These are phyloP conservation scores for Cotesia chilonis DNA, from an alignment of 1,140 invertebrate genomes.

Conservation along the genomic window DNA sequence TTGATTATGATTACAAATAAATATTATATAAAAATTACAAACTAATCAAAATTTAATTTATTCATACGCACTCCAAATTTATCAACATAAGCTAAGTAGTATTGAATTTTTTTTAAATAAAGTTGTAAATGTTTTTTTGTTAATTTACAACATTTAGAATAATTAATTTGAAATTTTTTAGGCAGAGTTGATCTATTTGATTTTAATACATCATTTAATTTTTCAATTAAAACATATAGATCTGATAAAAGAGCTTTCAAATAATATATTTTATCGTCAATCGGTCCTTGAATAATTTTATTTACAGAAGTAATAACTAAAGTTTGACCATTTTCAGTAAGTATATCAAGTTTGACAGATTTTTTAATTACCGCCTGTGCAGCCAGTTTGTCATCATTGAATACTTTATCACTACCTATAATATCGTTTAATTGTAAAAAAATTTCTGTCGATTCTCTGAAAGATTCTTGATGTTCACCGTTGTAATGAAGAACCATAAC, in stretches of 20 bases:
- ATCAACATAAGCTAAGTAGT: conserved; percentile 8
- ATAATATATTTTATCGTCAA: background rate
- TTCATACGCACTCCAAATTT: conserved; percentile 1
- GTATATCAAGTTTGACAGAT: background rate
- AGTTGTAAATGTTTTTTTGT: background rate
- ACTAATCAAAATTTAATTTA: background rate
- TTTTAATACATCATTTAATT: background rate
- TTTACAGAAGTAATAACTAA: background rate
- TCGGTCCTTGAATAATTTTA: conserved; percentile 11
- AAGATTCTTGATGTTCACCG: conserved; percentile 69
- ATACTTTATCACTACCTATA: conserved; percentile 2
- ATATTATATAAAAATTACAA: background rate
- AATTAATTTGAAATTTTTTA: background rate
- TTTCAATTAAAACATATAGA: background rate
- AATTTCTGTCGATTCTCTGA: background rate
- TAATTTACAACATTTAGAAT: background rate
- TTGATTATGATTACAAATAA: background rate
- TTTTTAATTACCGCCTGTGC: conserved; percentile 1
- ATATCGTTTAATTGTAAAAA: conserved; percentile 22
- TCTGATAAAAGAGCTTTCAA: conserved; percentile 11
- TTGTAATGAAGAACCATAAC: conserved; percentile 74
- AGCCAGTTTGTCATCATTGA: background rate
- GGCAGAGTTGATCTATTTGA: background rate
- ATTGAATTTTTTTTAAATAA: conserved; percentile 13
- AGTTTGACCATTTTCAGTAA: background rate